Evolutionary conservation across 2,888 invertebrate genomes (phyloP), one percentile per base, ranked within the genome.

Genomic region (Tillus elongatus): DNA sequence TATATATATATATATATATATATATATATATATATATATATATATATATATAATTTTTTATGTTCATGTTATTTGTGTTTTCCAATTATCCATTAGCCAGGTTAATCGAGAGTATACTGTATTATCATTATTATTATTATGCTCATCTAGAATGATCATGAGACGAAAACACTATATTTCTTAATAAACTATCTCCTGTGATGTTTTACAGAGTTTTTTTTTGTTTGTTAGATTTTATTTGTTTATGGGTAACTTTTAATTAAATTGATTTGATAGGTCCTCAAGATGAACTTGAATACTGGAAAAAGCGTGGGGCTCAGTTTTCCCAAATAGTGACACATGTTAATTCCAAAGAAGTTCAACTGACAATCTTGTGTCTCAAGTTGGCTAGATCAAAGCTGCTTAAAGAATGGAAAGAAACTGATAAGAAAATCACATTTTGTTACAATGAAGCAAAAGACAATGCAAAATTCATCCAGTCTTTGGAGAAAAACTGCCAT

Each of bases 391-490:
- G 80, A 39, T 87, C 88, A 0, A 84, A 84, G 56, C 68, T 83
- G n/a, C 71, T 89, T 40, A 82, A 80, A 43, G 70, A 77, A 2
- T 91, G 91, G 91, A 75, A 77, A 11, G 83, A 85, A 30, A 81
- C 86, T 0, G 93, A 93, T 58, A 79, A 83, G 40, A 88, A 90
- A 60, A 89, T 95, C 15, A 92, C 88, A 0, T 90, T 89, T 59
- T 92, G 92, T 56, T 92, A 90, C 61, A 93, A 92, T 57, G 95
- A 96, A 61, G 92, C 95, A 0, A 85, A 88, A 50, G 95, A 95
- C 61, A 96, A 93, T 58, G 91, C 93, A 0, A 93, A 92, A 59
- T 95, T 90, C 53, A 88, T 95, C 39, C 86, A 87, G 59, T 87
- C 91, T 0, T 77, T 95, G 73, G 95, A 95, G 61, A 87, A 89